Percentiles rank a stretch among this genome's conserved stretches.
Conservation (phyloP, 2,797 vertebrate genomes). For the Alosa sapidissima region DNA sequence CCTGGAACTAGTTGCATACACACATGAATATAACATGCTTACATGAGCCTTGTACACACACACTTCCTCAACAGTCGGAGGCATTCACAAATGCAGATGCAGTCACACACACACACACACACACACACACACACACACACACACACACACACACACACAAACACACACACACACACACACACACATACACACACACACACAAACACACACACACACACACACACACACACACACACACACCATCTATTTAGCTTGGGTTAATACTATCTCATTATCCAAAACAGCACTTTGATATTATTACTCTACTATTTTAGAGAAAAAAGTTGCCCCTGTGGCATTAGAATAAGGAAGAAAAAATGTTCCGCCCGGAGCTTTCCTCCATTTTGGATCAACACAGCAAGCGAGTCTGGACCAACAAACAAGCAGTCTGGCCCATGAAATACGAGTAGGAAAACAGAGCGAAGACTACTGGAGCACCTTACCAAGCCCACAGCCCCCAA, state of each 20-base stretch:
- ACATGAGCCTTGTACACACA: background rate
- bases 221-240: slow-evolving; percentile 22
- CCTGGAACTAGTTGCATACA: background rate
- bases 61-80: too few relatives aligned
- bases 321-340: slow-evolving; percentile 34
- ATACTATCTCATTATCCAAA: slow-evolving; percentile 61
- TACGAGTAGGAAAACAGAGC: slow-evolving; percentile 70
- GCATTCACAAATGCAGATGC: slow-evolving; percentile 11
- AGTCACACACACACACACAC: slow-evolving; percentile 6
- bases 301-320: slow-evolving; percentile 36
- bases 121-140: slow-evolving; percentile 2
- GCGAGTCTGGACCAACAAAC: slow-evolving; percentile 71
- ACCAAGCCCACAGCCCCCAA: slow-evolving; percentile 34
- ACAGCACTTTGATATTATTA: slow-evolving; percentile 48
- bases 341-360: slow-evolving; percentile 38
- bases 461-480: slow-evolving; percentile 54
- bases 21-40: background rate
- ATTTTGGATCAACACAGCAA: slow-evolving; percentile 59
- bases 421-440: slow-evolving; percentile 68
- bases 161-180: background rate
- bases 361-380: slow-evolving; percentile 50
- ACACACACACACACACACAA: background rate
- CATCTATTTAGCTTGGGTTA: slow-evolving; percentile 28
- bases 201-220: slow-evolving; percentile 20
- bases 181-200: background rate